Evolutionary conservation across 2,113 vertebrate species (phyloP).

Genomic region (Neolamprologus variostigma): DNA sequence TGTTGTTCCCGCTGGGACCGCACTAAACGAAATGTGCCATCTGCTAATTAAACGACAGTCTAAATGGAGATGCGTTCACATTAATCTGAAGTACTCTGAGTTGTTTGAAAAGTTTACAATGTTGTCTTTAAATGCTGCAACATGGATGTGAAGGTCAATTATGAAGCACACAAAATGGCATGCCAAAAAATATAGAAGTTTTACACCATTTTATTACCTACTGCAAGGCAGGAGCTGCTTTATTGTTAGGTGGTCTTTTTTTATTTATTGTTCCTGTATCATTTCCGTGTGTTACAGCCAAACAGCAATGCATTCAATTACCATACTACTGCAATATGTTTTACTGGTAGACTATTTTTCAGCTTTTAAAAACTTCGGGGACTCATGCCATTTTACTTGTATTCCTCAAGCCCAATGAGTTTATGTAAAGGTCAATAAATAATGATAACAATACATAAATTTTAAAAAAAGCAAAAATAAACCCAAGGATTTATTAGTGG

Average conservation of each 20-base stretch:
- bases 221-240: background rate
- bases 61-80: background rate
- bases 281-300: background rate
- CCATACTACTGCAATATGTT: background rate
- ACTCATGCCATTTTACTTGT: background rate
- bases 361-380: background rate
- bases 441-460: background rate
- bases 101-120: conserved; percentile 2
- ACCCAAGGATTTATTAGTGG: background rate
- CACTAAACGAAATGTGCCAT: conserved; percentile 11
- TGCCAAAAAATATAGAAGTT: background rate
- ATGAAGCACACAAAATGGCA: background rate
- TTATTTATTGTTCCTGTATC: background rate
- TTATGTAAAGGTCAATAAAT: background rate
- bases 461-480: background rate
- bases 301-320: background rate
- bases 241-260: background rate
- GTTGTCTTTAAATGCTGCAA: background rate
- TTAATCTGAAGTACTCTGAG: background rate
- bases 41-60: conserved; percentile 19
- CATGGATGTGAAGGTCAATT: background rate
- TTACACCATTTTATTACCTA: background rate
- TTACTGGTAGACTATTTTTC: background rate
- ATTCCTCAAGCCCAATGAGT: background rate
- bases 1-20: background rate